These are phyloP conservation scores for Sorex fumeus DNA, from an alignment of 2,113 vertebrate species.

Conservation along the genomic window DNA sequence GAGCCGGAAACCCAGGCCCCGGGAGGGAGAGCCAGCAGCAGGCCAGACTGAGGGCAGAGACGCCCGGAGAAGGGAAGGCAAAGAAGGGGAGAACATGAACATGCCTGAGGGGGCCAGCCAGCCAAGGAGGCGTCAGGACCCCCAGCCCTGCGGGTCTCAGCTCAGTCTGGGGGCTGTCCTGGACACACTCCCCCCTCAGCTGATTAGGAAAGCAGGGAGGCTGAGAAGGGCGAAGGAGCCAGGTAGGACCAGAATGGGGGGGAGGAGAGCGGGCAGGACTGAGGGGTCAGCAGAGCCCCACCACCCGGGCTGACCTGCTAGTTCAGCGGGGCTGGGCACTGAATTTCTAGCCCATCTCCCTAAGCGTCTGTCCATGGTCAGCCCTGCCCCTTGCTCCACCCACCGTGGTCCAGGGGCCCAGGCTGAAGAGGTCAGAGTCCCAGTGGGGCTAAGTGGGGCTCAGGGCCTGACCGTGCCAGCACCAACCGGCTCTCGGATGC, in stretches of 20 bases:
- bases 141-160: constrained; percentile 13
- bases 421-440: not conserved
- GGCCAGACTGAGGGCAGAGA: not conserved
- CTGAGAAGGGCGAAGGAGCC: not conserved
- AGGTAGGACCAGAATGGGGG: not conserved
- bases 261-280: not conserved
- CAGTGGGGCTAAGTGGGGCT: not conserved
- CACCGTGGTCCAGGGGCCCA: too few species aligned
- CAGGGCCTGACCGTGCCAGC: not conserved
- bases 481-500: not conserved
- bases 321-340: not conserved
- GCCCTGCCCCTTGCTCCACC: not conserved
- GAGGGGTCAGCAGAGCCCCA: not conserved
- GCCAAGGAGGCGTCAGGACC: not conserved
- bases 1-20: not conserved
- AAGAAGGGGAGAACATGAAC: constrained; percentile 11
- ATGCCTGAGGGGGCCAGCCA: not conserved
- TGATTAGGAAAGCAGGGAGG: constrained; percentile 58
- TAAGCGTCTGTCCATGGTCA: too few species aligned
- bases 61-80: not conserved
- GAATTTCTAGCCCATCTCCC: not conserved
- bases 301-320: constrained; percentile 51
- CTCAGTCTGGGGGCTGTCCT: constrained; percentile 59
- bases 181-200: constrained; percentile 71
- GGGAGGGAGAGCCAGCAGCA: constrained; percentile 7